phyloP scores from a whole-genome alignment of 2,888 invertebrate genomes.

The Scrobipalpa costella region DNA sequence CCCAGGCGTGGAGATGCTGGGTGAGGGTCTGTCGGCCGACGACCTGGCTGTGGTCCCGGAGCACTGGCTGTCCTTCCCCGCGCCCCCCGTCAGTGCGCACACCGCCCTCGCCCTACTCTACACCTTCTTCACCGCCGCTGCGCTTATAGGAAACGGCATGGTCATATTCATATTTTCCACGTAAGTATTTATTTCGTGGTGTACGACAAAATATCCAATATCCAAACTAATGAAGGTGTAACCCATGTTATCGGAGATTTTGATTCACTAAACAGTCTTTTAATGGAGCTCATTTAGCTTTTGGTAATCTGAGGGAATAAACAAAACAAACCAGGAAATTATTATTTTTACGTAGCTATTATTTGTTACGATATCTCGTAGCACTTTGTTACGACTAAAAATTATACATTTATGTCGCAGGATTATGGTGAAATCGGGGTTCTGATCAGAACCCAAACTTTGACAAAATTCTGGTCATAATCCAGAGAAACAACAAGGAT shows the following conservation, averaged over 20 bases:
- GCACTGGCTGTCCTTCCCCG: slow-evolving; percentile 90
- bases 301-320: too few species aligned
- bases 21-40: slow-evolving; percentile 89
- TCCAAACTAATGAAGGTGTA: too few species aligned
- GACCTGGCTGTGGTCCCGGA: slow-evolving; percentile 89
- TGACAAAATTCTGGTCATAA: too few species aligned
- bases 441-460: too few species aligned
- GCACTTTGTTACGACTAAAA: neutral
- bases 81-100: slow-evolving; percentile 91
- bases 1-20: slow-evolving; percentile 76
- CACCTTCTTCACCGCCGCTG: slow-evolving; percentile 86
- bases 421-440: too few species aligned
- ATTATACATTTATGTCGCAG: too few species aligned
- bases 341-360: neutral
- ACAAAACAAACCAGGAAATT: too few species aligned
- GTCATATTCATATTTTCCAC: slow-evolving; percentile 92
- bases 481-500: too few species aligned
- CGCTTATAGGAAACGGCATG: slow-evolving; percentile 90
- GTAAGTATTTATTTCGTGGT: slow-evolving; percentile 79
- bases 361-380: slow-evolving; percentile 3
- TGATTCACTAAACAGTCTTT: too few species aligned
- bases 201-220: too few species aligned
- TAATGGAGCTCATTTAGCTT: too few species aligned
- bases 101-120: slow-evolving; percentile 90
- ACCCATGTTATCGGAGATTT: too few species aligned